Base-by-base conservation (phyloP, 2,113 vertebrate genomes). In the Tetrao urogallus region DNA sequence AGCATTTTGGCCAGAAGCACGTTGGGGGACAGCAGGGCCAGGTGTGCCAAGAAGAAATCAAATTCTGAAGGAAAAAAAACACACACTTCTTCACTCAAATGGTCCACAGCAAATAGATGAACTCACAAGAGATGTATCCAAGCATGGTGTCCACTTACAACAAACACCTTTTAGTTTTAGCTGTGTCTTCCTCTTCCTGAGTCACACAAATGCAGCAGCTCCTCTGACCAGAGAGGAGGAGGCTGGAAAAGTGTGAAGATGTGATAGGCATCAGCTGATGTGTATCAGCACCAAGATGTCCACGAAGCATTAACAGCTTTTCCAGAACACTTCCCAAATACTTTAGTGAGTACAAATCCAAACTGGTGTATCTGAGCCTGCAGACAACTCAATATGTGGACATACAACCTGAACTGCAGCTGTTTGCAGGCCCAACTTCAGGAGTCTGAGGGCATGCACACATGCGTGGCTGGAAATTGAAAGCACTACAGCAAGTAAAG, bases 401-500 rank as follows among this genome's bases (percentile, higher is more conserved):
- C 63, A 66, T 85, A 73, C 10, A 6, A 64, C 38, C 50, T 8
- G 17, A 72, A 75, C 24, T 42, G 75, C 88, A 45, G 69, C 16
- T 47, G 48, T 43, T 24, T 52, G 76, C 47, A 73, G 20, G 42
- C 50, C 27, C 11, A 58, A 40, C 60, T 54, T 47, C 34, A 80
- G 71, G 57, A 90, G 79, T 5, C 65, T 42, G 50, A 28, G 85
- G 82, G 47, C 2, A 43, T 3, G 21, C 64, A 69, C 60, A 43
- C 34, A 30, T 9, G 73, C 57, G 43, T 52, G 52, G 54, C 0
- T 83, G 83, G 60, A 66, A 86, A 88, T 32, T 73, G 86, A 70
- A 93, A 95, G 48, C 71, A 81, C 48, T 32, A 57, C 70, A 75
- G 65, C 61, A 81, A 84, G 58, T 18, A 78, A 75, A 93, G 84